phyloP scores from a whole-genome alignment of 30 jellyfish, hydroid and myxozoan genomes.

The Rhopilema esculentum region DNA sequence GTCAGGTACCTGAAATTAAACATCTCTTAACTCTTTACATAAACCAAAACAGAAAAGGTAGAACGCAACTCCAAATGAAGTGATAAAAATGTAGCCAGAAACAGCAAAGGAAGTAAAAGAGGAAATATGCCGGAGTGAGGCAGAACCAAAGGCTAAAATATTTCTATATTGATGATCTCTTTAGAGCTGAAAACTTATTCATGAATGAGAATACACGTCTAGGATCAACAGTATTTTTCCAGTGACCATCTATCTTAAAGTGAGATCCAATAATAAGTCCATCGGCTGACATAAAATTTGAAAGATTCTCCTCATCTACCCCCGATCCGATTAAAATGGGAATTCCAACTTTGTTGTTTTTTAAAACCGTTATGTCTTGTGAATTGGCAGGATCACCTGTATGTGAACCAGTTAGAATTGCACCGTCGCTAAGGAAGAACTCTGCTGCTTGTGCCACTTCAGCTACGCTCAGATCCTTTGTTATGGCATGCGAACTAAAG shows the following conservation, averaged over 20 bases:
- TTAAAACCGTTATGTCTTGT: conserved; percentile 19
- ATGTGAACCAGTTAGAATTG: conserved; percentile 75
- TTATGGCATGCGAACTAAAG: conserved; percentile 80
- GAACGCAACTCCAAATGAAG: too few species aligned
- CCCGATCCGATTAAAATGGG: conserved; percentile 88
- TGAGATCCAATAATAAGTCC: conserved; percentile 84
- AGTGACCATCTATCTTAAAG: conserved; percentile 72
- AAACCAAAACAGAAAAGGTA: too few species aligned
- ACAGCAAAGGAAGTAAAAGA: too few species aligned
- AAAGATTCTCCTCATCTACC: conserved; percentile 44
- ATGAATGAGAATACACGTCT: conserved; percentile 19
- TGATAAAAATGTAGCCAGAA: too few species aligned
- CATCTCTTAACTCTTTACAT: too few species aligned
- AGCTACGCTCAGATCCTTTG: conserved; percentile 57
- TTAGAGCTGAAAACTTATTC: neutral
- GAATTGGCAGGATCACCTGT: conserved; percentile 77
- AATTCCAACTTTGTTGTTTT: conserved; percentile 4
- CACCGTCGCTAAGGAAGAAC: conserved; percentile 87
- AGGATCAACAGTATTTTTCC: conserved; percentile 66
- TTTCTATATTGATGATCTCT: neutral
- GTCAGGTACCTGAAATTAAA: too few species aligned
- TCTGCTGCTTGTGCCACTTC: conserved; percentile 83
- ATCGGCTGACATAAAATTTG: conserved; percentile 51
- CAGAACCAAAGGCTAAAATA: too few species aligned
- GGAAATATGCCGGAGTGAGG: too few species aligned